Evolutionary conservation across 2,888 invertebrate genomes (phyloP).

Genomic region (Orgyia antiqua): DNA sequence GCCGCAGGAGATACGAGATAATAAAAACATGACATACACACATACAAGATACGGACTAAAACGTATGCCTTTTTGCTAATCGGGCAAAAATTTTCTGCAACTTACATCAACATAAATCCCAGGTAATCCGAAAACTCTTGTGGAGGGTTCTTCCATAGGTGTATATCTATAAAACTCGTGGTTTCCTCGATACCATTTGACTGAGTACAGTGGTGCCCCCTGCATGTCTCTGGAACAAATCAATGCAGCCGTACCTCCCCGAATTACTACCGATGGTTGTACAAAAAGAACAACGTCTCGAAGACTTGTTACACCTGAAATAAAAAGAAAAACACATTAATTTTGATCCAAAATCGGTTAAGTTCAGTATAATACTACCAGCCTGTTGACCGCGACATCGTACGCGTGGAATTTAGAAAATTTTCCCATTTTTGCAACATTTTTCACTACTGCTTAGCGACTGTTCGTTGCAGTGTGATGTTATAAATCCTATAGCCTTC

Average conservation of each 20-base stretch:
- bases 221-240: conserved; percentile 88
- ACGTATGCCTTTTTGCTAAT: too few species aligned
- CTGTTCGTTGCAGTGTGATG: too few species aligned
- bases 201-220: conserved; percentile 86
- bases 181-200: conserved; percentile 92
- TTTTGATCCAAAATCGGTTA: neutral
- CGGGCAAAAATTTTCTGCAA: too few species aligned
- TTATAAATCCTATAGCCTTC: too few species aligned
- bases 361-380: too few species aligned
- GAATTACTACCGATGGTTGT: conserved; percentile 83
- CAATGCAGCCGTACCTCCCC: conserved; percentile 82
- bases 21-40: too few species aligned
- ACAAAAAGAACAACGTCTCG: conserved; percentile 84
- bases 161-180: conserved; percentile 91
- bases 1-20: too few species aligned
- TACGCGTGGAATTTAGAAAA: too few species aligned
- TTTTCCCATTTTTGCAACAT: too few species aligned
- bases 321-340: conserved; percentile 1
- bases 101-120: conserved; percentile 91
- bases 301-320: conserved; percentile 80
- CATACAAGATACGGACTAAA: too few species aligned
- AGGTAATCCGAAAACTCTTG: conserved; percentile 84
- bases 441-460: too few species aligned
- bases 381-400: too few species aligned
- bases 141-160: conserved; percentile 84